phyloP scores from a whole-genome alignment of 2,113 vertebrate species.

The Montifringilla adamsi region DNA sequence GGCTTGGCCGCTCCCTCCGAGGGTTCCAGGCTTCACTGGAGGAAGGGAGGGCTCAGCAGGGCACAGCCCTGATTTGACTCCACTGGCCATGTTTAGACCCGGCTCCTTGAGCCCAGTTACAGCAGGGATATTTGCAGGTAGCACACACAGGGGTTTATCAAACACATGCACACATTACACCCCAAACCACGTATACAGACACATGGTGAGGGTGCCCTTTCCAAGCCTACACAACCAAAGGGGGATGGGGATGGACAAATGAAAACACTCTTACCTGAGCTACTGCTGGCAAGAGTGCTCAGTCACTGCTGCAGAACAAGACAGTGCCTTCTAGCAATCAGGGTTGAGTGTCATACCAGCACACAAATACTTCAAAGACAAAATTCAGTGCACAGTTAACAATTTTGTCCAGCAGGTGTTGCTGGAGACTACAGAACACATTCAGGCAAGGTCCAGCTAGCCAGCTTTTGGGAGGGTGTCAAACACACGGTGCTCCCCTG shows the following conservation, averaged over 20 bases:
- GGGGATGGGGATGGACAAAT: neutral
- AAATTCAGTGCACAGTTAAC: neutral
- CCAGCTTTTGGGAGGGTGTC: neutral
- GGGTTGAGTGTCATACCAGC: neutral
- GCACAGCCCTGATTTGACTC: neutral
- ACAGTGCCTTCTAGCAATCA: neutral
- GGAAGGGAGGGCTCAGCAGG: neutral
- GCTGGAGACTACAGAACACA: constrained; percentile 29
- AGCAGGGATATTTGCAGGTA: neutral
- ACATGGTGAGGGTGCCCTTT: neutral
- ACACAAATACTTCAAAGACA: neutral
- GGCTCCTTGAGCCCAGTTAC: neutral
- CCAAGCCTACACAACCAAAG: neutral
- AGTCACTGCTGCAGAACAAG: neutral
- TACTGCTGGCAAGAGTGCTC: neutral
- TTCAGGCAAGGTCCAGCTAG: neutral
- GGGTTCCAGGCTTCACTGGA: neutral
- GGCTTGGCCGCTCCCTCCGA: neutral
- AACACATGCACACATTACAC: fast-evolving
- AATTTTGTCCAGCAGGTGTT: constrained; percentile 39
- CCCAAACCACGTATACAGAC: neutral
- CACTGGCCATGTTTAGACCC: neutral
- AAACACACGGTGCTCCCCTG: neutral
- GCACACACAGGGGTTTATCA: neutral
- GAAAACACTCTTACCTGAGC: neutral